Evolutionary conservation across 2,797 vertebrate species (phyloP).

Genomic region (Helicolenus hilgendorfi): DNA sequence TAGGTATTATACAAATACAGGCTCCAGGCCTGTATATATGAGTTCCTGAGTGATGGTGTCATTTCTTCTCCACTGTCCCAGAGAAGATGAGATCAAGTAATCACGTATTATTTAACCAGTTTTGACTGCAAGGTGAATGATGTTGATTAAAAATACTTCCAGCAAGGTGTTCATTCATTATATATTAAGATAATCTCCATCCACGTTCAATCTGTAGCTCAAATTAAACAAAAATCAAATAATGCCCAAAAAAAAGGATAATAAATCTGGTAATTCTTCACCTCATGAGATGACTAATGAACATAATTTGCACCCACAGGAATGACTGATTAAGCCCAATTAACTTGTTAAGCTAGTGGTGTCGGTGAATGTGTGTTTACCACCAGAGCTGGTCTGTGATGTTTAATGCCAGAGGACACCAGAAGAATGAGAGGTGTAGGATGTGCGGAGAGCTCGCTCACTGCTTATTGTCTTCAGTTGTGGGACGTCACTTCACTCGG

Average conservation of each 20-base stretch:
- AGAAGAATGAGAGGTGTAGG: not conserved
- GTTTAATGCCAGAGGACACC: not conserved
- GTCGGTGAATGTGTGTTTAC: not conserved
- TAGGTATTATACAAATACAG: conserved; percentile 37
- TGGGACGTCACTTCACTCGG: not conserved
- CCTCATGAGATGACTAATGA: not conserved
- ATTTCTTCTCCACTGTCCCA: not conserved
- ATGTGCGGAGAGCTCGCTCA: not conserved
- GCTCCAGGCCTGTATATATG: conserved; percentile 63
- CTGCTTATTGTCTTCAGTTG: not conserved
- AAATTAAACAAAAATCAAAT: not conserved
- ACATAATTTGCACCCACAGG: not conserved
- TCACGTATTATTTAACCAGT: not conserved
- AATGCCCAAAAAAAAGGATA: not conserved
- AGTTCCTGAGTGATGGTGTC: conserved; percentile 67
- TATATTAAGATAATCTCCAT: not conserved
- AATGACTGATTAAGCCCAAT: not conserved
- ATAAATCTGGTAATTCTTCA: not conserved
- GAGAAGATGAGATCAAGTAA: conserved; percentile 9
- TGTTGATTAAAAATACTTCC: not conserved
- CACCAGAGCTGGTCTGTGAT: not conserved
- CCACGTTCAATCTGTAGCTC: not conserved
- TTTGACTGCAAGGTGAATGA: not conserved
- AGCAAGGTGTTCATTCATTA: not conserved
- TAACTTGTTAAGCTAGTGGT: not conserved